A percentile compares a stretch with the other conserved stretches of the same genome.
These are phyloP conservation scores for Aphidius ervi DNA, from an alignment of 1,140 invertebrate species.

Conservation along the genomic window DNA sequence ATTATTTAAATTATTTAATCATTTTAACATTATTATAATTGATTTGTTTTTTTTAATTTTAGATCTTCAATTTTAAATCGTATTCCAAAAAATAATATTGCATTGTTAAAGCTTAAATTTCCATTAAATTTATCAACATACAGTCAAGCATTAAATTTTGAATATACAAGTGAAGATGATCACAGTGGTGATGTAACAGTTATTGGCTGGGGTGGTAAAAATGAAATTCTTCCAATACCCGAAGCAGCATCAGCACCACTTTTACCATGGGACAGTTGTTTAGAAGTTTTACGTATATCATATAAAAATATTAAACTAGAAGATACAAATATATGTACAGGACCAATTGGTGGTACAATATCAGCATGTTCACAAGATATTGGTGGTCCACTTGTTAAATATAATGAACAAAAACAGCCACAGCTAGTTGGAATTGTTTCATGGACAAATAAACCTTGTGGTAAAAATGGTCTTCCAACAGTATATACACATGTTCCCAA, in stretches of 20 bases:
- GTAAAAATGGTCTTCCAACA: constrained; percentile 30
- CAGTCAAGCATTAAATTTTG: constrained; percentile 54
- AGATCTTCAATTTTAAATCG: constrained; percentile 26
- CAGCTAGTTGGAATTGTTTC: constrained; percentile 48
- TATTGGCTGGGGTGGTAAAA: constrained; percentile 52
- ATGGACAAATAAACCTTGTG: constrained; percentile 49
- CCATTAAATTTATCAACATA: constrained; percentile 53
- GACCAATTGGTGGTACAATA: background rate
- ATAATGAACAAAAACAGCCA: constrained; percentile 22
- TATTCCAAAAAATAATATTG: constrained; percentile 60
- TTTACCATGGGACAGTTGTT: constrained; percentile 15
- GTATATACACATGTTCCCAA: constrained; percentile 42
- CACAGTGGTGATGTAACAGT: constrained; percentile 42
- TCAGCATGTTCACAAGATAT: constrained; percentile 58
- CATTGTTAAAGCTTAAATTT: constrained; percentile 56
- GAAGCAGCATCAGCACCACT: constrained; percentile 35
- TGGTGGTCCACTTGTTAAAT: constrained; percentile 45
- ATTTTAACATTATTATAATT: no score
- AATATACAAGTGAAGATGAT: constrained; percentile 38
- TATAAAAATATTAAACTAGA: background rate
- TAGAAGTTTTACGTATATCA: background rate
- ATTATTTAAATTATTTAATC: no score
- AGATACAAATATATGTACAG: constrained; percentile 17
- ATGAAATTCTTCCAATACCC: constrained; percentile 24
- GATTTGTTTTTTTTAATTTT: constrained; percentile 23